These are phyloP conservation scores for Manacus vitellinus DNA, from an alignment of 2,113 vertebrate species.

Conservation along the genomic window DNA sequence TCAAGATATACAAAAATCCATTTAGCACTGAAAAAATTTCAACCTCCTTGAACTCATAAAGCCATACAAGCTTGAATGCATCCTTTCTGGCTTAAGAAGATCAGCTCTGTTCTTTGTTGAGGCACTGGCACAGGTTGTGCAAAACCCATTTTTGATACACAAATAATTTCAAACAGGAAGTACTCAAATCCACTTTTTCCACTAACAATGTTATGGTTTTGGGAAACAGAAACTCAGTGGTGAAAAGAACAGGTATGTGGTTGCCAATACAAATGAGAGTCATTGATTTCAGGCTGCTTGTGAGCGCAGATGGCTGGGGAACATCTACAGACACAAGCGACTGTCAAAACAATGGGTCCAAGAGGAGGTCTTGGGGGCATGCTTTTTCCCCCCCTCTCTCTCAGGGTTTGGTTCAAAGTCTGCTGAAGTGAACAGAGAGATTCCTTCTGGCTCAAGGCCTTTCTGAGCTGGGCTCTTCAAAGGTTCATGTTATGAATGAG, in stretches of 20 bases:
- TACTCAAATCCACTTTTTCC: constrained; percentile 69
- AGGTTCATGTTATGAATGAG: neutral
- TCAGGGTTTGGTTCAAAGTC: neutral
- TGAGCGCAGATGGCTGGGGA: neutral
- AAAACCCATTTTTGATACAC: constrained; percentile 75
- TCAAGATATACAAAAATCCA: constrained; percentile 72
- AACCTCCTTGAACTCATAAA: constrained; percentile 70
- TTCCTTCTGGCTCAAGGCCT: neutral
- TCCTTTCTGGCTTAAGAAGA: constrained; percentile 70
- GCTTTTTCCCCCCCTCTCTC: neutral
- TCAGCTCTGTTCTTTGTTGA: constrained; percentile 76
- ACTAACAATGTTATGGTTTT: constrained; percentile 70
- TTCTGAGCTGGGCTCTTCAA: neutral
- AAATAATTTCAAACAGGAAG: constrained; percentile 73
- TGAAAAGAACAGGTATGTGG: constrained; percentile 57
- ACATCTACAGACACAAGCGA: rapidly evolving
- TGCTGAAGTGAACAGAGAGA: neutral
- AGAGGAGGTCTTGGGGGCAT: neutral
- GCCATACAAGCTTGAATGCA: constrained; percentile 68
- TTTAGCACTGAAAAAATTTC: constrained; percentile 70
- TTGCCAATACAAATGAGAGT: neutral
- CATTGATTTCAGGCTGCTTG: neutral
- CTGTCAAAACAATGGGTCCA: neutral
- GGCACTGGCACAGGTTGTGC: constrained; percentile 75
- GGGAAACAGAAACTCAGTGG: constrained; percentile 74